Base-by-base conservation (phyloP, 2,797 vertebrate genomes). In the Etheostoma perlongum region DNA sequence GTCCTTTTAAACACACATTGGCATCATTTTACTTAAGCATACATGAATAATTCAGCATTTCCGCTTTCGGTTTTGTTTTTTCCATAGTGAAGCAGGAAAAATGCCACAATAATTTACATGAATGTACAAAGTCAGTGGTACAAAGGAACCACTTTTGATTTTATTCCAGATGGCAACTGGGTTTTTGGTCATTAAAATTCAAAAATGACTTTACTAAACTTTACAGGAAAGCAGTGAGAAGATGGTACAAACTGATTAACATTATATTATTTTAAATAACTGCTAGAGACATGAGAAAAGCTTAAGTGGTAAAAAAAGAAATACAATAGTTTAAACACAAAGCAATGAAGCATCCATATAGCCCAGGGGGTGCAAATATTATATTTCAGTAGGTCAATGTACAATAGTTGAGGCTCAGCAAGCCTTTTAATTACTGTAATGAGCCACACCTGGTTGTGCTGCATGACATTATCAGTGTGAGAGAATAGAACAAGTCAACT, bases 11-110 rank as follows among this genome's bases (percentile, higher is more conserved):
- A 91, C 79, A 91, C 70, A 76, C 15, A 63, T 18, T 78, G 78
- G 65, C 65, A 78, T 74, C 2, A 66, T 78, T 84, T 79, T 69
- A 42, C 59, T 79, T 25, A 44, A 62, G 21, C 53, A 42, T 53
- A 49, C 71, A 89, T 85, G 75, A 89, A 89, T 88, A 81, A 88
- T 90, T 76, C 85, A 88, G 85, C 6, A 72, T 85, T 81, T 86
- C 76, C 52, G 40, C 33, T 23, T 58, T 68, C 2, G 18, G 57
- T 68, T 80, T 30, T 52, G 23, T 70, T 78, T 44, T 76, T 67
- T 72, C 68, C 84, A 71, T 64, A 67, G 21, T 40, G 40, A 76
- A 81, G 63, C 49, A 69, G 60, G 62, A 86, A 75, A 76, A 78
- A 71, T 5, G 59, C 58, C 78, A 80, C 77, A 78, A 73, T 82